A percentile compares a stretch with the other conserved stretches of the same genome.
These are phyloP conservation scores for Sturmia bella DNA, from an alignment of 2,888 invertebrate species.

Conservation along the genomic window DNA sequence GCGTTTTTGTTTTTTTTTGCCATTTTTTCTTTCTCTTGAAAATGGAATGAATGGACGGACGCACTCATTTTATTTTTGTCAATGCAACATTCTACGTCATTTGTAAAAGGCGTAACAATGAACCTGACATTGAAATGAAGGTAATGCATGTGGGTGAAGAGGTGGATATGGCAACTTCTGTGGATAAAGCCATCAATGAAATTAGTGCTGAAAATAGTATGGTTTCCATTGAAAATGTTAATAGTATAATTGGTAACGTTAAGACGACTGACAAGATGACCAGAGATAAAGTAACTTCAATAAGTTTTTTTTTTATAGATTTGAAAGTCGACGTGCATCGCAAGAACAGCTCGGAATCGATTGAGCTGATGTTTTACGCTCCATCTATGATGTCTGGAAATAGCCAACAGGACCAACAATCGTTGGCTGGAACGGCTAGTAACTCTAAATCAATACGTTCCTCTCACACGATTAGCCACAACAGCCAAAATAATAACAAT, in stretches of 20 bases:
- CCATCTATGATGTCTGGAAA: constrained; percentile 79
- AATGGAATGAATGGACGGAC: constrained; percentile 10
- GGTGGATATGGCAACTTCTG: constrained; percentile 83
- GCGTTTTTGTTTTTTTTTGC: too few relatives aligned
- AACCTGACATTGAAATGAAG: constrained; percentile 92
- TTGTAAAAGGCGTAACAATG: constrained; percentile 84
- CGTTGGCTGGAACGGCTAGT: constrained; percentile 75
- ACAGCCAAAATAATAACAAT: constrained; percentile 46
- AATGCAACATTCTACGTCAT: constrained; percentile 55
- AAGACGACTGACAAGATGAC: too few relatives aligned
- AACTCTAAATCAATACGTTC: constrained; percentile 77
- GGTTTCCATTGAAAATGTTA: constrained; percentile 83
- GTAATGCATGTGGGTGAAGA: constrained; percentile 83
- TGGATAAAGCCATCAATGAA: constrained; percentile 83
- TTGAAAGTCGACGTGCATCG: constrained; percentile 96
- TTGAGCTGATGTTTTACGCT: constrained; percentile 86
- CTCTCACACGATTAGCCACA: constrained; percentile 58
- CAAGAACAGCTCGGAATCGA: constrained; percentile 94
- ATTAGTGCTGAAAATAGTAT: constrained; percentile 81
- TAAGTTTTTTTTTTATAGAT: constrained; percentile 84
- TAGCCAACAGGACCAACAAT: constrained; percentile 79
- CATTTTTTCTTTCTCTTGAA: background rate
- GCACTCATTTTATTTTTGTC: constrained; percentile 29
- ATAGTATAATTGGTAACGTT: constrained; percentile 86
- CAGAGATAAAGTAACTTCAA: constrained; percentile 2